Percentiles rank a stretch among this genome's conserved stretches.
These are phyloP conservation scores for Cryptotis parvus DNA, from an alignment of 2,113 vertebrate genomes.

Conservation along the genomic window DNA sequence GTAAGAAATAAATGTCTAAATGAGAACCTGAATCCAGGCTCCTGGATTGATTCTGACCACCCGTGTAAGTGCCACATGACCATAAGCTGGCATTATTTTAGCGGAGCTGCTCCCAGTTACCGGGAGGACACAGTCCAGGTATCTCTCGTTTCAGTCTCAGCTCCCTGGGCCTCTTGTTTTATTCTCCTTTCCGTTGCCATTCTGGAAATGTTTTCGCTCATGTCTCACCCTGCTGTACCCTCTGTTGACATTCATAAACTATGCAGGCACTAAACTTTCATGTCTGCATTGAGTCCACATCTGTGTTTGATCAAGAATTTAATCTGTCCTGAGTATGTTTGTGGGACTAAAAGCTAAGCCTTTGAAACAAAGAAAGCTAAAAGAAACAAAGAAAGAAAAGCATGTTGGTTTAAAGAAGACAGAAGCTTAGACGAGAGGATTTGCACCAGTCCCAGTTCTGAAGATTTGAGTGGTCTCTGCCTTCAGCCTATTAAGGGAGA, in stretches of 20 bases:
- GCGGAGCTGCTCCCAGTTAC: background rate
- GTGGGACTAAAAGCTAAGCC: conserved; percentile 24
- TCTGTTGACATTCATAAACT: background rate
- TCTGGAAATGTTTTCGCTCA: background rate
- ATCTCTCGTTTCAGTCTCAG: background rate
- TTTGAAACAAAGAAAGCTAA: background rate
- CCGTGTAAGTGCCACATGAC: fast-evolving
- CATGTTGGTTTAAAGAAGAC: background rate
- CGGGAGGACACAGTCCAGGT: background rate
- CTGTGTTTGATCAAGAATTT: background rate
- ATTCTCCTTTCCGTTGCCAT: background rate
- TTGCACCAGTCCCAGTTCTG: background rate
- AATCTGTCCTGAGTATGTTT: conserved; percentile 9
- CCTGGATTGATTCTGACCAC: too few species aligned
- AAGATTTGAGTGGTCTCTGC: background rate
- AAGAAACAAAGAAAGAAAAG: background rate
- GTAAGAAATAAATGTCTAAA: too few species aligned
- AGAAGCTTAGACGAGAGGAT: background rate
- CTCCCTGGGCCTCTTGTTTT: background rate
- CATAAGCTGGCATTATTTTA: background rate
- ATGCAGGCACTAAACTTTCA: background rate
- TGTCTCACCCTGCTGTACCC: too few species aligned
- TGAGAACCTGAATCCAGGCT: too few species aligned
- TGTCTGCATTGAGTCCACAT: background rate
- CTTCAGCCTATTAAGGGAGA: background rate